Percentiles rank a stretch among this genome's conserved stretches.
Evolutionary conservation across 2,888 invertebrate genomes (phyloP).

Genomic region (Tachina lurida): DNA sequence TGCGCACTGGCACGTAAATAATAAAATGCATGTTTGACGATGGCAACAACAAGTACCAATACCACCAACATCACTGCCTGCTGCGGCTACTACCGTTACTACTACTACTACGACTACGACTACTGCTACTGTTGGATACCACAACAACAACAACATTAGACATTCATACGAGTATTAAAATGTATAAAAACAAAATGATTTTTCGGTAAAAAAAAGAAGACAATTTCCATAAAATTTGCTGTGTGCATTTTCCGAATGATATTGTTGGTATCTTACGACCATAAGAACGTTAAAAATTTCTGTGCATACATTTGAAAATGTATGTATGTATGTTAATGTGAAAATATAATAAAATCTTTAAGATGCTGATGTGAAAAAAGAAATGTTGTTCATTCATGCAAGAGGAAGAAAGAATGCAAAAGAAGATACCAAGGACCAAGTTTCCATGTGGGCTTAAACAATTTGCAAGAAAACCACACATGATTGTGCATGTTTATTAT

Average conservation of each 20-base stretch:
- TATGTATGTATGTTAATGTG: constrained; percentile 38
- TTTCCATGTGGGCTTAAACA: constrained; percentile 7
- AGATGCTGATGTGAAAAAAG: neutral
- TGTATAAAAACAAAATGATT: constrained; percentile 16
- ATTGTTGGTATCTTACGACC: constrained; percentile 21
- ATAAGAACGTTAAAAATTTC: neutral
- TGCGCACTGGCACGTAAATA: constrained; percentile 69
- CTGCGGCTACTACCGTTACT: neutral
- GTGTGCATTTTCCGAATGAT: constrained; percentile 14
- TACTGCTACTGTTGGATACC: neutral
- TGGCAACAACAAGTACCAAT: constrained; percentile 27
- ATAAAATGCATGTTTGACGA: constrained; percentile 67
- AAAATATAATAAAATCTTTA: constrained; percentile 38
- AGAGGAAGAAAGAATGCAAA: neutral
- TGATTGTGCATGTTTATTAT: constrained; percentile 21
- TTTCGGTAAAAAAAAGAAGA: constrained; percentile 4
- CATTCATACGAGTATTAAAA: constrained; percentile 1
- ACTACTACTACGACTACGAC: neutral
- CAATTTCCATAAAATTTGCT: constrained; percentile 32
- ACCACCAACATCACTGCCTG: neutral
- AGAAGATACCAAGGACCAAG: neutral
- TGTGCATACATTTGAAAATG: constrained; percentile 15
- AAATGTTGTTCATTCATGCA: neutral
- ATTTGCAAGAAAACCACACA: neutral
- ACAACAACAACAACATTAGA: constrained; percentile 9